Evolutionary conservation across 2,113 vertebrate genomes (phyloP).

Genomic region (Andinoacara biseriatus): DNA sequence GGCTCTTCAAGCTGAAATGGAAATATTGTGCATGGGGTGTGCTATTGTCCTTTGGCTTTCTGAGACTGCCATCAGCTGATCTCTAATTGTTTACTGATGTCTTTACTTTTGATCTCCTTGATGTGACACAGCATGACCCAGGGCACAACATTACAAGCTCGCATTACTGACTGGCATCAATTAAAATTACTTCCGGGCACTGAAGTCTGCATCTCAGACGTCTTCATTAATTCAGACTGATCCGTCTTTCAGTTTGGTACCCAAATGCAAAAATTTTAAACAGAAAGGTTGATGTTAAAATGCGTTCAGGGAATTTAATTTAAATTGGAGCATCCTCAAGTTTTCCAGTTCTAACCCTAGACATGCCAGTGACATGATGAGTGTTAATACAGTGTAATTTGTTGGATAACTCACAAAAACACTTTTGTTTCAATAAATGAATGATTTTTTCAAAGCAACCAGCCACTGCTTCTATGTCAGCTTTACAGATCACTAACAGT

Average conservation of each 20-base stretch:
- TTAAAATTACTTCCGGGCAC: neutral
- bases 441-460: too few relatives aligned
- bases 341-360: accelerated
- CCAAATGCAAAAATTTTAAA: neutral
- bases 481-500: too few relatives aligned
- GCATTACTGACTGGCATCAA: neutral
- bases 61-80: neutral
- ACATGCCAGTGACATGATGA: neutral
- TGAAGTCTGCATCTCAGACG: neutral
- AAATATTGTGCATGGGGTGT: neutral
- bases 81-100: neutral
- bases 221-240: neutral
- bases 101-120: neutral
- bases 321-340: neutral
- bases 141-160: neutral
- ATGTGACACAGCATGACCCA: neutral
- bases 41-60: neutral
- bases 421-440: neutral
- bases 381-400: neutral
- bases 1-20: neutral
- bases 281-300: neutral
- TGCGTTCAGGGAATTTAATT: neutral
- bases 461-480: too few relatives aligned
- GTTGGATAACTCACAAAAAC: neutral
- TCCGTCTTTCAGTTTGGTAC: neutral